These are phyloP conservation scores for Nothocercus julius DNA, from an alignment of 2,113 vertebrate genomes.

Conservation along the genomic window DNA sequence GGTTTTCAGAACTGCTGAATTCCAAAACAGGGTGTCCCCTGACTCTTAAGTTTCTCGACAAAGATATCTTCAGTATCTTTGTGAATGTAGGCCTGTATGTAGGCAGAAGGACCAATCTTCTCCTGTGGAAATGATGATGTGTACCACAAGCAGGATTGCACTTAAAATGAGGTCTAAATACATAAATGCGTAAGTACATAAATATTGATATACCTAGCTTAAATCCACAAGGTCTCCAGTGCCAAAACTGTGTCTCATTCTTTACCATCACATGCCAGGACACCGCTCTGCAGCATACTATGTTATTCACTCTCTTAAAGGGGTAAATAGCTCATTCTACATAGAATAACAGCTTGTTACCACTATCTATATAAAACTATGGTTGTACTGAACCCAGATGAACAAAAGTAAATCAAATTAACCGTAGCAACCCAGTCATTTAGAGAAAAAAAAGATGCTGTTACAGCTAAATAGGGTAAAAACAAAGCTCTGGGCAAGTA, in stretches of 20 bases:
- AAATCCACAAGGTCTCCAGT: background rate
- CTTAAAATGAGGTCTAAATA: background rate
- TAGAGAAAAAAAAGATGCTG: background rate
- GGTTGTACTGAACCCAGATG: background rate
- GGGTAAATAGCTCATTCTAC: background rate
- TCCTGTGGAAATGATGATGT: background rate
- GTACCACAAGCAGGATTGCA: too few relatives aligned
- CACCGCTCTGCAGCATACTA: background rate
- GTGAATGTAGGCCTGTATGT: background rate
- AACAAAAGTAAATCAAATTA: background rate
- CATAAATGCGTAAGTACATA: background rate
- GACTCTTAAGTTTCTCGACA: background rate
- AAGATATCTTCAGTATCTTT: background rate
- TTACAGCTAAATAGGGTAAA: background rate
- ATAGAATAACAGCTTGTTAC: background rate
- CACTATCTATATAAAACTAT: background rate
- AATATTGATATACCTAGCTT: background rate
- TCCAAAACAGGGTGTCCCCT: rapidly evolving
- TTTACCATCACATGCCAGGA: background rate
- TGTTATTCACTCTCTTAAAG: rapidly evolving
- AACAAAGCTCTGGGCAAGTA: background rate
- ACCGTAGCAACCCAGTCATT: background rate
- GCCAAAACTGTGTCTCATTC: background rate
- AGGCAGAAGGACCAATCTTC: background rate
- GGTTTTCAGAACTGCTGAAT: background rate